Evolutionary conservation across 2,113 vertebrate species (phyloP).

Genomic region (Notothenia coriiceps): DNA sequence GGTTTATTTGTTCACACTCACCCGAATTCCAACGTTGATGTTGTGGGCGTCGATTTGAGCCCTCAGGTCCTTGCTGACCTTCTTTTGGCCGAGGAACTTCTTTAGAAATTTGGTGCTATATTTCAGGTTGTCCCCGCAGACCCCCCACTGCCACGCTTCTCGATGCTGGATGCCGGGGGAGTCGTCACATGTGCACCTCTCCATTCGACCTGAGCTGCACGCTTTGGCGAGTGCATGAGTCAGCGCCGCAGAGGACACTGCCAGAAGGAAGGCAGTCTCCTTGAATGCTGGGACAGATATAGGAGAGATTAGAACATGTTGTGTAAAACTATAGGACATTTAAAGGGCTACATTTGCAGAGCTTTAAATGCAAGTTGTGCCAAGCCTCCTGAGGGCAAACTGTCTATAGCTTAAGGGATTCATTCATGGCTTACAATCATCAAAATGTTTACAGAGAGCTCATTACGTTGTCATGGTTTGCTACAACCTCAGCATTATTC

Average conservation of each 20-base stretch:
- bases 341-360: not conserved
- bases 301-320: conserved; percentile 15
- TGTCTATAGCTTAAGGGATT: not conserved
- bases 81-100: conserved; percentile 94
- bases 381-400: not conserved
- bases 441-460: conserved; percentile 52
- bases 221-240: conserved; percentile 95
- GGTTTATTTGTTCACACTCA: conserved; percentile 74
- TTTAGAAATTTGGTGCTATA: conserved; percentile 98
- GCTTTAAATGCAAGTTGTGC: not conserved
- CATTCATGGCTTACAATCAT: not conserved
- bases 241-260: conserved; percentile 92
- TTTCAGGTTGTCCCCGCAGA: conserved; percentile 98
- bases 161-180: conserved; percentile 95
- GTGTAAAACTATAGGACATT: not conserved
- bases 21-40: conserved; percentile 95
- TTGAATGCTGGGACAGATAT: conserved; percentile 89
- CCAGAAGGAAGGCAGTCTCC: conserved; percentile 96
- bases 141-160: conserved; percentile 98
- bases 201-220: conserved; percentile 97
- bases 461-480: conserved; percentile 56
- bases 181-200: conserved; percentile 97
- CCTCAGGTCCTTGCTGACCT: conserved; percentile 94
- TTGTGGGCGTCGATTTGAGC: conserved; percentile 95
- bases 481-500: conserved; percentile 51